phyloP scores from a whole-genome alignment of 2,888 invertebrate genomes.

The Cetonia aurata region DNA sequence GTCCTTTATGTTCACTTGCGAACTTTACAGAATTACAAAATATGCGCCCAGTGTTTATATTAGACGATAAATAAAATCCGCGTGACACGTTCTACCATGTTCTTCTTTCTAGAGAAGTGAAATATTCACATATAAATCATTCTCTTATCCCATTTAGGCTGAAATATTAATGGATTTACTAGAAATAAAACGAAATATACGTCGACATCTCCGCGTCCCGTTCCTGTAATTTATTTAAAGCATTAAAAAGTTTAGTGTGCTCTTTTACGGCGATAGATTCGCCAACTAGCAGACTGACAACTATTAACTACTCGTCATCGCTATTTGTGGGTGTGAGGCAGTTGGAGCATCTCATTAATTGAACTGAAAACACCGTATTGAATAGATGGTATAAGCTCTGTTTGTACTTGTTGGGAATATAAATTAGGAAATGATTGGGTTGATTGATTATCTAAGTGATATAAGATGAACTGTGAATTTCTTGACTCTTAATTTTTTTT shows the following conservation, averaged over 20 bases:
- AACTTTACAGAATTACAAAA: constrained; percentile 34
- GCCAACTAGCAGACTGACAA: not conserved
- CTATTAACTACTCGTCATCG: not conserved
- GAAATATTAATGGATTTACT: constrained; percentile 41
- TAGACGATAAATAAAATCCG: constrained; percentile 37
- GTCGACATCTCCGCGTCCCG: constrained; percentile 19
- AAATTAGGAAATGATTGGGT: constrained; percentile 8
- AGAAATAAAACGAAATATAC: constrained; percentile 40
- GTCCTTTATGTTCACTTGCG: not conserved
- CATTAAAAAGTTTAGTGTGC: constrained; percentile 30
- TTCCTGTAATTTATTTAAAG: constrained; percentile 20
- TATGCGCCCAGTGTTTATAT: constrained; percentile 23
- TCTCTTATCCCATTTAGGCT: constrained; percentile 33
- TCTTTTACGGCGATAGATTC: constrained; percentile 15
- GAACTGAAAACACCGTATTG: not conserved
- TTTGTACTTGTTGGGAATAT: not conserved
- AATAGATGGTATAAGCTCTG: not conserved
- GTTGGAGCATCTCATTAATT: no score
- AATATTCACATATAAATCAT: constrained; percentile 37
- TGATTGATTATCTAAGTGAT: not conserved
- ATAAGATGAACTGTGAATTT: not conserved
- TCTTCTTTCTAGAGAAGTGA: constrained; percentile 36
- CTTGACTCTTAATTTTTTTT: no score
- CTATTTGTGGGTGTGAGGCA: no score
- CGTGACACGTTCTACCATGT: constrained; percentile 33